Conservation (phyloP, 2,797 vertebrate genomes). For the Chrosomus eos region DNA sequence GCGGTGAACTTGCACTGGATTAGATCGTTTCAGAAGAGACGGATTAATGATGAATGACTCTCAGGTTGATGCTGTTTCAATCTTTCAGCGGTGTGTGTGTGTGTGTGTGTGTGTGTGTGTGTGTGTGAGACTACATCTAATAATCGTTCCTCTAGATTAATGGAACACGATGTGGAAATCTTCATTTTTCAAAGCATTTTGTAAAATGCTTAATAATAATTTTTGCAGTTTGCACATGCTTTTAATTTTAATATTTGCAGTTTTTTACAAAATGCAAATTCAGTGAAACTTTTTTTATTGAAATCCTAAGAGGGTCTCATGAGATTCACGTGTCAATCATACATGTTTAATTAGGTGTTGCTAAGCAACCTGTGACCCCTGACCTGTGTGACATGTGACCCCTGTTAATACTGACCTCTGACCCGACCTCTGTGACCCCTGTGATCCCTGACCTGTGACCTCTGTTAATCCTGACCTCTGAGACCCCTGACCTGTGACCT, state of each 20-base stretch:
- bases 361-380: background rate
- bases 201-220: background rate
- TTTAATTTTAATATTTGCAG: background rate
- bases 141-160: too few species aligned
- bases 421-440: too few species aligned
- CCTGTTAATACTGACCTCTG: too few species aligned
- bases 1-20: background rate
- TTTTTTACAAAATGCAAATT: background rate
- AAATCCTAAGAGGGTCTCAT: background rate
- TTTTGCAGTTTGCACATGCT: constrained; percentile 39
- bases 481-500: background rate
- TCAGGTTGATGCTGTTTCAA: background rate
- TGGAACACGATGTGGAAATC: background rate
- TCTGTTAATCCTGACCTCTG: too few species aligned
- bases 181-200: background rate
- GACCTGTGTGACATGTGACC: too few species aligned
- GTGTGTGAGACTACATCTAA: background rate
- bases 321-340: background rate
- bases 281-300: background rate
- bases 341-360: background rate
- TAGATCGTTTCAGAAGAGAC: background rate
- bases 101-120: background rate
- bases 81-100: background rate
- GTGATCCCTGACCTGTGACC: background rate
- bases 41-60: background rate